Evolutionary conservation across 2,888 invertebrate species (phyloP), one percentile per base, ranked within the genome.

Genomic region (Heliconius sara): DNA sequence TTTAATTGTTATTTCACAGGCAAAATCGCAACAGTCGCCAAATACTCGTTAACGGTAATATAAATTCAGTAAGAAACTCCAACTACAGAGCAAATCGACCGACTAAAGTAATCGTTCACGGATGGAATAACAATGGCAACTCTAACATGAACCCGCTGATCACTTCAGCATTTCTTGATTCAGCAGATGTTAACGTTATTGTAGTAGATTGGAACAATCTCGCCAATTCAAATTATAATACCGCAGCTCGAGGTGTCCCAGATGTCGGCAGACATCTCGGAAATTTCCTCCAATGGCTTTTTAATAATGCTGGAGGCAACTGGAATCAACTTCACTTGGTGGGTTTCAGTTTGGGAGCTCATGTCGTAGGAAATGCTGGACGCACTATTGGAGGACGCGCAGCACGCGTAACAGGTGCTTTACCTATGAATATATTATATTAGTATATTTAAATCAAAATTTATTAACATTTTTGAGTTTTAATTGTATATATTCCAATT

Each of bases 291-390:
- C 83, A 85, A n/a, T 92, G 91, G 91, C 88, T 94, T 47, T 86
- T 91, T 79, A 88, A 86, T 74, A 90, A 83, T 0, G 88, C 86
- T 10, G 93, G 93, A 25, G 91, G 91, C 10, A 89, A 90, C 84
- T 92, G 90, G 89, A 89, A 90, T 81, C 89, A 90, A 47, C 86
- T 94, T 3, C 94, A 94, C 81, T 83, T 94, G 43, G 87, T 93
- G 43, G 94, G 94, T 34, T 91, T 90, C 88, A 94, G 94, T 84
- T 89, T 94, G 83, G 94, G 94, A 7, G 94, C 93, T 82, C 93
- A 94, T 80, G 85, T 92, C 12, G 92, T 92, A 0, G 94, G 93
- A 3, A 89, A 86, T 39, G 91, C 91, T 79, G 93, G 93, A 7
- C 90, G 92, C 12, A 82, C 82, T 1, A 85, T 87, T 63, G 83